These are phyloP conservation scores for Spodoptera exigua DNA, from an alignment of 2,888 invertebrate genomes.

Conservation along the genomic window DNA sequence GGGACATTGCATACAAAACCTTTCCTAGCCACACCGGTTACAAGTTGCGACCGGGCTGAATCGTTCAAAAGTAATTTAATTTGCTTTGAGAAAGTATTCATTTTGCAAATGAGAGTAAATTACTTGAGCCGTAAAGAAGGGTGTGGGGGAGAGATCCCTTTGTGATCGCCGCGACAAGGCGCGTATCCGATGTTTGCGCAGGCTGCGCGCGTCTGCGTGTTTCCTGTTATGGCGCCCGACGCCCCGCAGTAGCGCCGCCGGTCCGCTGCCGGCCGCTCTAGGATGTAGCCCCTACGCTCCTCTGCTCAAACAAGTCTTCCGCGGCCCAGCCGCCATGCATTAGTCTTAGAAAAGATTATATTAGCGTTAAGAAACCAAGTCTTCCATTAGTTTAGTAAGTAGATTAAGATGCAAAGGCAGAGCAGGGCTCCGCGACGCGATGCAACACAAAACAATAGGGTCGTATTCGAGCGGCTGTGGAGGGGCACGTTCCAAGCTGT, in stretches of 20 bases:
- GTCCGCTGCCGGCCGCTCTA: slow-evolving; percentile 85
- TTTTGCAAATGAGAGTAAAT: slow-evolving; percentile 42
- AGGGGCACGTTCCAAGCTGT: slow-evolving; percentile 90
- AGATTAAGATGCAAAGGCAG: slow-evolving; percentile 81
- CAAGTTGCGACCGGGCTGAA: not conserved
- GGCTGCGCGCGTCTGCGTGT: slow-evolving; percentile 66
- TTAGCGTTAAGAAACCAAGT: slow-evolving; percentile 85
- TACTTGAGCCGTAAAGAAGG: slow-evolving; percentile 51
- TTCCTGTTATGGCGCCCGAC: slow-evolving; percentile 81
- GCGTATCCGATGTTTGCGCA: slow-evolving; percentile 84
- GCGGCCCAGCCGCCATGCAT: slow-evolving; percentile 75
- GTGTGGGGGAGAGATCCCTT: slow-evolving; percentile 64
- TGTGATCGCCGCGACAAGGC: slow-evolving; percentile 62
- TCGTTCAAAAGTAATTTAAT: slow-evolving; percentile 4
- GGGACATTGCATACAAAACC: slow-evolving; percentile 1
- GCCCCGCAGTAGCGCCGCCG: slow-evolving; percentile 83
- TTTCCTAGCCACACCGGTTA: not conserved
- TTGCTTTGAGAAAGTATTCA: slow-evolving; percentile 7
- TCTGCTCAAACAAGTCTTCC: slow-evolving; percentile 79
- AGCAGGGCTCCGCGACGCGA: slow-evolving; percentile 80
- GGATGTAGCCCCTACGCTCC: slow-evolving; percentile 77
- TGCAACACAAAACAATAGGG: slow-evolving; percentile 88
- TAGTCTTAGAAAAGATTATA: slow-evolving; percentile 61
- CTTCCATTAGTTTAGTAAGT: slow-evolving; percentile 85
- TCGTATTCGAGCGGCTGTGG: slow-evolving; percentile 93